Conservation (phyloP, 2,113 vertebrate species). For the Gavia stellata region DNA sequence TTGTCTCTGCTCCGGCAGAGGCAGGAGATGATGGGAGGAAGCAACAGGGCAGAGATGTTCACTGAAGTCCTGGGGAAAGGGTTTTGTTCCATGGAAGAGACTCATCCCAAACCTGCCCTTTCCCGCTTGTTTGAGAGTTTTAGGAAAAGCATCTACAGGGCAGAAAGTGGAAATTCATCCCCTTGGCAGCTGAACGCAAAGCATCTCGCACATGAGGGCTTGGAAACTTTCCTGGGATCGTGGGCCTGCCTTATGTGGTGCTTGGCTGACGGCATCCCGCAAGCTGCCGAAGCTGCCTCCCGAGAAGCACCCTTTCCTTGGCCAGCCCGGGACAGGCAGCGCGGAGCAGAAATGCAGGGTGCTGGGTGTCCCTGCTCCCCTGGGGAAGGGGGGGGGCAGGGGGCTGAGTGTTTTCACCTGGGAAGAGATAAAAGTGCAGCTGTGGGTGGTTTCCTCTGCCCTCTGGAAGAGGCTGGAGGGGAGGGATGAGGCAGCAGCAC, state of each 20-base stretch:
- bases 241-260: background rate
- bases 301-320: background rate
- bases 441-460: background rate
- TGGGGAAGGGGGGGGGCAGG: accelerated
- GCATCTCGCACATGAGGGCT: background rate
- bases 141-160: background rate
- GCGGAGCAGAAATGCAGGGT: background rate
- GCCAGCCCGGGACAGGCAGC: background rate
- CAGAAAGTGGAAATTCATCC: background rate
- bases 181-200: background rate
- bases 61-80: background rate
- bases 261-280: accelerated
- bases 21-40: background rate
- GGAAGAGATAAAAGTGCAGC: background rate
- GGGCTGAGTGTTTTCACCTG: background rate
- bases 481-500: background rate
- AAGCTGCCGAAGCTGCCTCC: background rate
- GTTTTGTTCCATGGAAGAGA: background rate
- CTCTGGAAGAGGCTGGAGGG: background rate
- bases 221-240: background rate
- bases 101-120: background rate
- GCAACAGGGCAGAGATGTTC: background rate
- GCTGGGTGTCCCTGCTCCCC: background rate
- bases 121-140: background rate
- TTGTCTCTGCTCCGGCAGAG: background rate